These are phyloP conservation scores for Falco naumanni DNA, from an alignment of 2,797 vertebrate genomes.

Conservation along the genomic window DNA sequence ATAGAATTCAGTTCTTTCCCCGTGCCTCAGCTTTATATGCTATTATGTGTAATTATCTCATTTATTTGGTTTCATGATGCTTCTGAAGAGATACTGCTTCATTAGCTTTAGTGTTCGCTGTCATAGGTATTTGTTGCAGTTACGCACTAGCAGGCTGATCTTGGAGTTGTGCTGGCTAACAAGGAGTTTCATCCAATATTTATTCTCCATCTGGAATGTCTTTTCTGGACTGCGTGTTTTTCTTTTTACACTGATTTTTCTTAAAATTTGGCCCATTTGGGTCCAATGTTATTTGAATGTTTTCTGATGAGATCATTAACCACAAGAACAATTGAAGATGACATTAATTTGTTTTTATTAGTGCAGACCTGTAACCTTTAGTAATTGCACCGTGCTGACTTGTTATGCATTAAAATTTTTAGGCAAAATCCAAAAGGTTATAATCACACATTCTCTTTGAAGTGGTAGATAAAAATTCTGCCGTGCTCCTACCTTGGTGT, in stretches of 20 bases:
- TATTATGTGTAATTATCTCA: accelerated
- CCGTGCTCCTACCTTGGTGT: not conserved
- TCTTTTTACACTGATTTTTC: not conserved
- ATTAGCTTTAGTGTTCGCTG: not conserved
- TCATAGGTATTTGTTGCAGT: not conserved
- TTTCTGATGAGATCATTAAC: not conserved
- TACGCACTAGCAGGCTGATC: not conserved
- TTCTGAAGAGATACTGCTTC: not conserved
- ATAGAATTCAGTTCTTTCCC: not conserved
- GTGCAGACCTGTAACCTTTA: not conserved
- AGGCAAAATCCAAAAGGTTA: not conserved
- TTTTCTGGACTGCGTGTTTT: not conserved
- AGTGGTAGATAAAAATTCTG: not conserved
- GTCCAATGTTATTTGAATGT: not conserved
- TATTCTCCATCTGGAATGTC: not conserved
- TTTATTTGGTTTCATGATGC: not conserved
- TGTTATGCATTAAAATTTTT: not conserved
- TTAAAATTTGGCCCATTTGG: not conserved
- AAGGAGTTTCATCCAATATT: not conserved
- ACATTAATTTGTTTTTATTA: not conserved
- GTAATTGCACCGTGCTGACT: not conserved
- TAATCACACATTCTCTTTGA: not conserved
- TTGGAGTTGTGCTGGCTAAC: not conserved
- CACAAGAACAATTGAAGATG: not conserved
- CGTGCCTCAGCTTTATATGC: not conserved